Evolutionary conservation across 2,888 invertebrate species (phyloP), one percentile per base, ranked within the genome.

Genomic region (Alviniconcha strummeri): DNA sequence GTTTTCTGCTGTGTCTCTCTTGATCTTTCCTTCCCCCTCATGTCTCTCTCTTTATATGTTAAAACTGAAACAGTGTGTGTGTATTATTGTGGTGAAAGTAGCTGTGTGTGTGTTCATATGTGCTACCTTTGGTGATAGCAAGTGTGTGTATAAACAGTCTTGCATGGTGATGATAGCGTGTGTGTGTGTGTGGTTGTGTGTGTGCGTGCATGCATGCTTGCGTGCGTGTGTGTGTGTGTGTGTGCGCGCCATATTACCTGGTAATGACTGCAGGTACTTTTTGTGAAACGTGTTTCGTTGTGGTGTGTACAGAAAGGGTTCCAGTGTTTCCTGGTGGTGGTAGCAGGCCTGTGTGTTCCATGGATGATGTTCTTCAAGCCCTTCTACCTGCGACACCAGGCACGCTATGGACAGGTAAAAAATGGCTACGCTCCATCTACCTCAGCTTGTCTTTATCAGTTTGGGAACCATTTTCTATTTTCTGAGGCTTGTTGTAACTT

Each of bases 301-400:
- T 36, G 36, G 36, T 71, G 57, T 60, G 85, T 88, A 84, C 89
- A 93, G 93, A 79, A 93, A 93, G 94, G 92, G 84, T 88, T 94
- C 90, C 90, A 94, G 88, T 92, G 91, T 11, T 90, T 91, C 80
- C 91, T 92, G 52, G 92, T 94, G 9, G 86, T 94, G 15, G 85
- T 94, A 36, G 91, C 98, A 0, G 91, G 98, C 76, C 89, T 97
- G 81, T 99, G 98, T 94, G 95, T 99, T 87, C 99, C 99, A 0
- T 97, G 98, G 95, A 98, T 99, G 98, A 94, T 99, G 91, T 95
- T 98, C 84, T 97, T 96, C 56, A 99, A 99, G 94, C 99, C 99
- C 0, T 95, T 98, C 90, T 95, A 91, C 56, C 86, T 93, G 60
- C 85, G 90, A 64, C 88, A 91, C 79, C 89, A 89, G 79, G 86